These are phyloP conservation scores for Megatriorchis doriae DNA, from an alignment of 2,113 vertebrate genomes.

Conservation along the genomic window DNA sequence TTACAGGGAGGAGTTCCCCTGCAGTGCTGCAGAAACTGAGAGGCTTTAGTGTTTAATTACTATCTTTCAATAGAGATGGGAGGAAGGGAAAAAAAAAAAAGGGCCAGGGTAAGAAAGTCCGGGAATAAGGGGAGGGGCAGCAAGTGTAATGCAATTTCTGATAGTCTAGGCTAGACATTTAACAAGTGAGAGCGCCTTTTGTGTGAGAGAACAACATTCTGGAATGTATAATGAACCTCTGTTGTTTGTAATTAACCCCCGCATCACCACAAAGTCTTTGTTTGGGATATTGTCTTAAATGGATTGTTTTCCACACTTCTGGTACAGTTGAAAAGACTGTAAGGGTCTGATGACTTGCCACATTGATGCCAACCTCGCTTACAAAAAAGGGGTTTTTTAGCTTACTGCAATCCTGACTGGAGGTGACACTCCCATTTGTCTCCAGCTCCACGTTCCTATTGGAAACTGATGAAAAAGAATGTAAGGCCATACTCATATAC, in stretches of 20 bases:
- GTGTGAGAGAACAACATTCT: constrained; percentile 56
- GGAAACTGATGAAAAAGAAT: neutral
- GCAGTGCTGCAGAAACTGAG: constrained; percentile 79
- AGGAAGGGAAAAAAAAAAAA: neutral
- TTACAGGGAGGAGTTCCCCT: constrained; percentile 81
- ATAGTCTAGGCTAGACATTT: constrained; percentile 61
- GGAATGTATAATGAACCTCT: constrained; percentile 62
- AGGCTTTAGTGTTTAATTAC: constrained; percentile 82
- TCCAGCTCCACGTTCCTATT: neutral
- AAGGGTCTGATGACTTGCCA: neutral
- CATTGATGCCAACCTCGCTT: neutral
- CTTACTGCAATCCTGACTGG: neutral
- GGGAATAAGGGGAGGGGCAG: constrained; percentile 52
- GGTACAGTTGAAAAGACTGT: neutral
- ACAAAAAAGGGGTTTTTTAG: neutral
- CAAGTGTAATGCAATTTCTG: constrained; percentile 59
- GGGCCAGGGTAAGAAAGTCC: constrained; percentile 44
- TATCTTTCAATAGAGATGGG: constrained; percentile 69
- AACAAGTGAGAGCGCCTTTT: constrained; percentile 59
- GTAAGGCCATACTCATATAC: neutral
- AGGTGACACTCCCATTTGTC: neutral
- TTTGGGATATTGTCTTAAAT: constrained; percentile 20
- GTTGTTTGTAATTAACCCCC: constrained; percentile 69
- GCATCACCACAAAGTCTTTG: constrained; percentile 38
- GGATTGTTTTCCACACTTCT: constrained; percentile 53